Evolutionary conservation across 2,797 vertebrate genomes (phyloP).

Genomic region (Pseudochirops corinnae): DNA sequence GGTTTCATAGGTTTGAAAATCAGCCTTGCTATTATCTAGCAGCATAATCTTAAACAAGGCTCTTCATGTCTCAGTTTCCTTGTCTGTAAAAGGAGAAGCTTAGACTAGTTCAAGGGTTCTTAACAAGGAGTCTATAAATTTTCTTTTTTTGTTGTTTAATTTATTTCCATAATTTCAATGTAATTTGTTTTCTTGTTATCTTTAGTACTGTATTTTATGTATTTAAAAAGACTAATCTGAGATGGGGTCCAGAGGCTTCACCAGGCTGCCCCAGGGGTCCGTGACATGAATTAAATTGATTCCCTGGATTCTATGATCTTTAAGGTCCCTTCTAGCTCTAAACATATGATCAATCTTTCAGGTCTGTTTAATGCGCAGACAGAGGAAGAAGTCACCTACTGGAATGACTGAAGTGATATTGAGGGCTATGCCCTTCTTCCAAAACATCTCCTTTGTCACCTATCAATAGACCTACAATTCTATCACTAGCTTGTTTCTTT

Average conservation of each 20-base stretch:
- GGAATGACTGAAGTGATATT: not conserved
- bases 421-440: not conserved
- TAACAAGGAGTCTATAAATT: not conserved
- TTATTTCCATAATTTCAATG: not conserved
- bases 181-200: not conserved
- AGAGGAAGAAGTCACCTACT: not conserved
- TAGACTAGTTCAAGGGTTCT: not conserved
- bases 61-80: not conserved
- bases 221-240: not conserved
- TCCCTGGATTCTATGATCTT: not conserved
- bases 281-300: not conserved
- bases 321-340: constrained; percentile 11
- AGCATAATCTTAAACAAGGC: not conserved
- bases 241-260: not conserved
- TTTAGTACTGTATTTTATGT: not conserved
- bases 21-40: not conserved
- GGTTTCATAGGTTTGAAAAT: not conserved
- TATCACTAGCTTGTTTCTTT: constrained; percentile 1
- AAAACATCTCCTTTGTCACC: not conserved
- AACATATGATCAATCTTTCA: not conserved
- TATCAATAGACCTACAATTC: constrained; percentile 7
- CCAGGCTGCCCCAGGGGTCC: not conserved
- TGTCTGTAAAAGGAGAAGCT: not conserved
- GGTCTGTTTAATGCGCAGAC: not conserved
- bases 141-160: not conserved